Evolutionary conservation across 2,797 vertebrate species (phyloP).

Genomic region (Zenarchopterus dispar): DNA sequence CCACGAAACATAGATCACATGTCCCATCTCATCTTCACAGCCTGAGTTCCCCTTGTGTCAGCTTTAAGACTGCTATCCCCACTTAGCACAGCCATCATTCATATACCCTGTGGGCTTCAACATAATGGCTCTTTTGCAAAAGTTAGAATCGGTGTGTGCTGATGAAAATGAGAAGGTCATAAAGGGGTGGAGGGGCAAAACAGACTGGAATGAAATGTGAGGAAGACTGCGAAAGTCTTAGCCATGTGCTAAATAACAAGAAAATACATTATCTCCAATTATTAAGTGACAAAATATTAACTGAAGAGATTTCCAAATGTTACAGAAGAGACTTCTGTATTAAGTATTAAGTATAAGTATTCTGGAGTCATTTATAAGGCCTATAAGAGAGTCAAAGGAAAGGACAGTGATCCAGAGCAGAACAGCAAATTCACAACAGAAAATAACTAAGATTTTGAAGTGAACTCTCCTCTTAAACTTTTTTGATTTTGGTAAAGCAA

Average conservation of each 20-base stretch:
- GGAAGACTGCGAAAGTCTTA: background rate
- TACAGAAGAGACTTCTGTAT: background rate
- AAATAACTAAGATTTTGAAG: too few species aligned
- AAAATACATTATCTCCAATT: background rate
- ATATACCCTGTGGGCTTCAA: slow-evolving; percentile 23
- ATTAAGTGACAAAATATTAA: too few species aligned
- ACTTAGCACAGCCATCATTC: slow-evolving; percentile 36
- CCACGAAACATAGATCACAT: slow-evolving; percentile 40
- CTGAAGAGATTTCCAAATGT: background rate
- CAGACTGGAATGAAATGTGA: slow-evolving; percentile 3
- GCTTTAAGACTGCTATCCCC: slow-evolving; percentile 46
- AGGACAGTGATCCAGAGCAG: too few species aligned
- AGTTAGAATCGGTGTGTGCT: slow-evolving; percentile 13
- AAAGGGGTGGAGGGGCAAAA: slow-evolving; percentile 4
- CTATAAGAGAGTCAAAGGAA: too few species aligned
- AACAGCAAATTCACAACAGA: too few species aligned
- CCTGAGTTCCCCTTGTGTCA: slow-evolving; percentile 37
- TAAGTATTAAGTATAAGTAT: background rate
- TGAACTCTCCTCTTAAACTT: too few species aligned
- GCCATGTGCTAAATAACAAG: slow-evolving; percentile 5
- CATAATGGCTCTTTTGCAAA: slow-evolving; percentile 20
- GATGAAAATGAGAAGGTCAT: slow-evolving; percentile 6
- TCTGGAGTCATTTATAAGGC: too few species aligned
- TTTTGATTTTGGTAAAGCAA: too few species aligned
- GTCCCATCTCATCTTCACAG: slow-evolving; percentile 45